Evolutionary conservation across 2,113 vertebrate genomes (phyloP).

Genomic region (Calypte anna): DNA sequence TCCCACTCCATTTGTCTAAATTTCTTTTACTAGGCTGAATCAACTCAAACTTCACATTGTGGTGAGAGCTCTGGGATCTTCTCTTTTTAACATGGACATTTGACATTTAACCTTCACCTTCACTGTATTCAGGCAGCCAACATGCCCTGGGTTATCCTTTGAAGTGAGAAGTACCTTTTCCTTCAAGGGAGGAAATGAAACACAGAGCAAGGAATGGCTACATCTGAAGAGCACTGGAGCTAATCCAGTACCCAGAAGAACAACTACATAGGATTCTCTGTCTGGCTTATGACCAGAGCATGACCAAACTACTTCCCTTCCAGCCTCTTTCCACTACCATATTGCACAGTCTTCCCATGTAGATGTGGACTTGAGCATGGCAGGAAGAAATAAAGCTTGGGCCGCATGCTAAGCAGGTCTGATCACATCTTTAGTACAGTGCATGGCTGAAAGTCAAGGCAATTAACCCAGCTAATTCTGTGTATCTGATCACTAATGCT

Average conservation of each 20-base stretch:
- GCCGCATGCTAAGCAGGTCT: not conserved
- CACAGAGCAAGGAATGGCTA: not conserved
- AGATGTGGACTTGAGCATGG: not conserved
- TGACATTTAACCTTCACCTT: not conserved
- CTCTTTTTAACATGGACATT: not conserved
- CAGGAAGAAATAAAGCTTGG: not conserved
- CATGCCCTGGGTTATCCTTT: not conserved
- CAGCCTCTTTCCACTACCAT: not conserved
- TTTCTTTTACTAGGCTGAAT: not conserved
- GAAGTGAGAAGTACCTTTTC: not conserved
- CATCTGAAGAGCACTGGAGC: not conserved
- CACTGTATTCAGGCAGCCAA: not conserved
- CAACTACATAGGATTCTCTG: not conserved
- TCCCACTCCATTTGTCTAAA: not conserved
- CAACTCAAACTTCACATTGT: not conserved
- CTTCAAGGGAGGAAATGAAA: not conserved
- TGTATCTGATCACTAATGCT: not conserved
- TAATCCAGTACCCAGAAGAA: not conserved
- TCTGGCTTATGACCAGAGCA: not conserved
- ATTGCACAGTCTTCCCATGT: not conserved
- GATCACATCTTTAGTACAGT: fast-evolving
- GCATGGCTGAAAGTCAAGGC: not conserved
- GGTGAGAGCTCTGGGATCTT: fast-evolving
- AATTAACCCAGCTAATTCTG: fast-evolving
- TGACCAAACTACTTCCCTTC: not conserved